These are phyloP conservation scores for Crocodylus rhombifer DNA, from an alignment of 2,797 vertebrate species.

Conservation along the genomic window DNA sequence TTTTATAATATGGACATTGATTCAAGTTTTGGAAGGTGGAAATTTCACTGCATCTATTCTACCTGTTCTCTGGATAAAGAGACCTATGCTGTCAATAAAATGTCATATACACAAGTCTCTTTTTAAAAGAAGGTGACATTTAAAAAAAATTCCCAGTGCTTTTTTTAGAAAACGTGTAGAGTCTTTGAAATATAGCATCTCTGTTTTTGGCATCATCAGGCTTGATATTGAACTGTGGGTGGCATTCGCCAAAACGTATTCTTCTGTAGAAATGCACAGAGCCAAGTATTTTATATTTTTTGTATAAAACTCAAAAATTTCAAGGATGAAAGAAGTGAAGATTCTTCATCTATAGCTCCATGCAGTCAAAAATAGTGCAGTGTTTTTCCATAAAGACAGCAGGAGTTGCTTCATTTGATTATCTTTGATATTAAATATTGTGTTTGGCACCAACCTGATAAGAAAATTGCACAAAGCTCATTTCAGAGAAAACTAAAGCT, in stretches of 20 bases:
- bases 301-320: conserved; percentile 52
- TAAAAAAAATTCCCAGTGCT: background rate
- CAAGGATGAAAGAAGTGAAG: conserved; percentile 54
- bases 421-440: conserved; percentile 66
- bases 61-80: background rate
- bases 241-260: background rate
- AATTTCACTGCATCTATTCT: background rate
- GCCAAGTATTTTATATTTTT: conserved; percentile 16
- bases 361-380: conserved; percentile 34
- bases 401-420: conserved; percentile 47
- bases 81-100: background rate
- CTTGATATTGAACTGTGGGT: background rate
- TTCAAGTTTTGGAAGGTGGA: background rate
- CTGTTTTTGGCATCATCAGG: background rate
- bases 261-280: background rate
- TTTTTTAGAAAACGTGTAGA: background rate
- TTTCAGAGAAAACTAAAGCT: conserved; percentile 61
- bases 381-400: conserved; percentile 37
- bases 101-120: background rate
- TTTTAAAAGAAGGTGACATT: background rate
- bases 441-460: conserved; percentile 56
- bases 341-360: conserved; percentile 58
- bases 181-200: background rate
- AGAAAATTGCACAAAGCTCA: conserved; percentile 35
- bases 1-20: background rate